These are phyloP conservation scores for Catharus bicknelli DNA, from an alignment of 2,113 vertebrate genomes.

Conservation along the genomic window DNA sequence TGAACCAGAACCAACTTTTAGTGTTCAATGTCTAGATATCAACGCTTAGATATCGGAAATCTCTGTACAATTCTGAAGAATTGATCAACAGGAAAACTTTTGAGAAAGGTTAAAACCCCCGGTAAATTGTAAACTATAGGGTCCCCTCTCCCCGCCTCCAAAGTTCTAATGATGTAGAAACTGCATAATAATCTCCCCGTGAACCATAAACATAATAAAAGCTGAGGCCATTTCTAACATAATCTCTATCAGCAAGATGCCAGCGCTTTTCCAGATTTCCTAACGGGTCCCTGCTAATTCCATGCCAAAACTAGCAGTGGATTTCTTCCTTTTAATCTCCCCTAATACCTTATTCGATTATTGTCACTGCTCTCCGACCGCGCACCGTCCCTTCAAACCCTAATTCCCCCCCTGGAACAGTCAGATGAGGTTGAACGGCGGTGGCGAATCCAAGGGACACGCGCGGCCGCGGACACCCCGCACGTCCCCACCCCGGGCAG, in stretches of 20 bases:
- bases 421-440: constrained; percentile 74
- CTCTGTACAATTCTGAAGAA: background rate
- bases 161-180: constrained; percentile 49
- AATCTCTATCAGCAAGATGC: constrained; percentile 79
- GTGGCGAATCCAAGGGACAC: constrained; percentile 59
- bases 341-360: constrained; percentile 82
- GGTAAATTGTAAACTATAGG: background rate
- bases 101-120: background rate
- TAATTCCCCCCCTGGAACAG: constrained; percentile 71
- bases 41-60: background rate
- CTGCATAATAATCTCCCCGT: constrained; percentile 69
- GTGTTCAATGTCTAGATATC: too few species aligned
- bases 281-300: constrained; percentile 78
- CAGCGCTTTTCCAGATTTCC: constrained; percentile 78
- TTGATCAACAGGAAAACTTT: background rate
- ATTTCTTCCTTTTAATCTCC: constrained; percentile 85
- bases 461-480: background rate
- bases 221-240: constrained; percentile 75
- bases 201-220: constrained; percentile 77
- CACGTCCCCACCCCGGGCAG: background rate
- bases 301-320: constrained; percentile 83
- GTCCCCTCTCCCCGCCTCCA: fast-evolving
- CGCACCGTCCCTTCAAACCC: constrained; percentile 80
- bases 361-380: constrained; percentile 78
- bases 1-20: background rate